Percentiles rank a stretch among this genome's conserved stretches.
phyloP scores from a whole-genome alignment of 2,113 vertebrate species.

The Onychorhynchus coronatus region DNA sequence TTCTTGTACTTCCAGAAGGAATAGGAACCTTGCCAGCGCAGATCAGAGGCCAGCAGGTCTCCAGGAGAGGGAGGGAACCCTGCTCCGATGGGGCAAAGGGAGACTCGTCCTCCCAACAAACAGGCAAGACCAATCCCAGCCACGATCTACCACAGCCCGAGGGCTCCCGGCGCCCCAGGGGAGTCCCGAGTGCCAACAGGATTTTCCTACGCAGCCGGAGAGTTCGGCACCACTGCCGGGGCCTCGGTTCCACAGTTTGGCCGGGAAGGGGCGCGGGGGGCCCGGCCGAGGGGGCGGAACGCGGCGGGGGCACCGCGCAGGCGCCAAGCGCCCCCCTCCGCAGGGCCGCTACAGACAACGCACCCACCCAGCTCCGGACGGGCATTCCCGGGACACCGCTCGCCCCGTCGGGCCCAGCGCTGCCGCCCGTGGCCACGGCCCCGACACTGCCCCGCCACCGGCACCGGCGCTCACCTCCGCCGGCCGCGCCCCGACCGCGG shows the following conservation, averaged over 20 bases:
- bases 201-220: neutral
- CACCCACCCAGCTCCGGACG: neutral
- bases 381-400: no score
- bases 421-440: no score
- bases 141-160: fast-evolving
- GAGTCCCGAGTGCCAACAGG: fast-evolving
- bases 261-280: neutral
- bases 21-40: fast-evolving
- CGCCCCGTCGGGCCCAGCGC: neutral
- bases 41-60: neutral
- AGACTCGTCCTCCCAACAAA: neutral
- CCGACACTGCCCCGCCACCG: neutral
- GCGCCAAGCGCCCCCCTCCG: neutral
- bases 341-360: neutral
- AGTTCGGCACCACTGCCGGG: fast-evolving
- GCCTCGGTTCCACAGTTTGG: no score
- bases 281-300: neutral
- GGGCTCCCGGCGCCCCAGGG: neutral
- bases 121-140: neutral
- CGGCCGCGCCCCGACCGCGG: neutral
- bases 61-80: neutral
- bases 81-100: neutral
- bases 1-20: neutral
- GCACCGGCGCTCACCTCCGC: neutral
- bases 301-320: neutral